Evolutionary conservation across 1,140 invertebrate genomes (phyloP), one percentile per base, ranked within the genome.

Genomic region (Diorhabda sublineata): DNA sequence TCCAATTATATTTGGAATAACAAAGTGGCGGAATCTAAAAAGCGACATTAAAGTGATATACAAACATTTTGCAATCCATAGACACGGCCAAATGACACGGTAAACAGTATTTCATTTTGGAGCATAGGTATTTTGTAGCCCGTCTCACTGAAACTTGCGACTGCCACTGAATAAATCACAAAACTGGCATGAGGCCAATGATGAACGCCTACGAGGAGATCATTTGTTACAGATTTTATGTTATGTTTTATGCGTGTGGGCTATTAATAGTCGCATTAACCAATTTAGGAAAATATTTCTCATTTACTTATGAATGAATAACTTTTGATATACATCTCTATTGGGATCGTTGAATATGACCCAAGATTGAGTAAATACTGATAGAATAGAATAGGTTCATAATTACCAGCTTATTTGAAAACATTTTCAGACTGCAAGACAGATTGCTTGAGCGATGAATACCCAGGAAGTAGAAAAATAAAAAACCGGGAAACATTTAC

Each of bases 81-180:
- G 72, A 75, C 73, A 75, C 68, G 74, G 73, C 73, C 73, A 74
- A 72, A 69, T 75, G 73, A 75, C 74, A 75, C 62, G 61, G 63
- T 26, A 58, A 59, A 63, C 66, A 69, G 74, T 75, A 75, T 69
- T 68, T 75, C 74, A 75, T 68, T 52, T 43, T 61, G 60, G 56
- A 59, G 68, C 69, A 71, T 69, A 72, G 73, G 73, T 75, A 68
- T 75, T 75, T 75, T 75, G 74, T 75, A 75, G 69, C 45, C 66
- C 52, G 61, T 72, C 67, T 72, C 67, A 69, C 73, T 74, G 73
- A 75, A 72, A 75, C 72, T 69, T 67, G 70, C 74, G 65, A 71
- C 67, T 70, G 72, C 70, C 74, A 68, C 73, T 67, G 73, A 74
- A 75, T 75, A 75, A 75, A 75, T 75, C 74, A 75, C 26, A 71